These are phyloP conservation scores for Otolemur crassicaudatus DNA, from an alignment of 2,797 vertebrate species.

Conservation along the genomic window DNA sequence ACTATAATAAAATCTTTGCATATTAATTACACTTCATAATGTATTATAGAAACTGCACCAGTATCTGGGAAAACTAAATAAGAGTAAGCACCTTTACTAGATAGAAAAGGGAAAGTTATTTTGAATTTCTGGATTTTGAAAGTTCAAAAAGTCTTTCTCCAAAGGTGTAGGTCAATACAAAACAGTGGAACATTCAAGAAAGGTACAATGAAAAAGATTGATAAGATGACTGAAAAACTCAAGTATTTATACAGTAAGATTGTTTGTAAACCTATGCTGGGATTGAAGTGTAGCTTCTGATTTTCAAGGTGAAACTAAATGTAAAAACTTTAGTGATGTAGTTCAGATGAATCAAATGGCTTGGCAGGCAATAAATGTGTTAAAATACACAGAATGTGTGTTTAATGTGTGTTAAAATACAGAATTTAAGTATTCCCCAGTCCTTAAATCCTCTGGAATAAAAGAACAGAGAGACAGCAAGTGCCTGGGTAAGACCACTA, in stretches of 20 bases:
- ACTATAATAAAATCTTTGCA: not conserved
- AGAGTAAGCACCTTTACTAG: not conserved
- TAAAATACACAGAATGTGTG: not conserved
- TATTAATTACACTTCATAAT: not conserved
- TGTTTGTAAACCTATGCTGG: not conserved
- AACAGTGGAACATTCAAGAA: not conserved
- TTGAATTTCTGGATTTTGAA: not conserved
- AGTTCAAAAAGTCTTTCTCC: not conserved
- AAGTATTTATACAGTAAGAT: not conserved
- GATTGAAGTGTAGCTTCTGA: not conserved
- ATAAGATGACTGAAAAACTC: not conserved
- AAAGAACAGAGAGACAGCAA: constrained; percentile 15
- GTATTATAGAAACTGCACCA: not conserved
- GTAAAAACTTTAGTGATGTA: not conserved
- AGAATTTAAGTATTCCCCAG: constrained; percentile 11
- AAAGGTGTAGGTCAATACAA: not conserved
- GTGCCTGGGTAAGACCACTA: not conserved
- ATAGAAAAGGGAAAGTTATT: not conserved
- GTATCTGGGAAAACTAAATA: not conserved
- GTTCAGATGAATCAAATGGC: not conserved
- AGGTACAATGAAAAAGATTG: not conserved
- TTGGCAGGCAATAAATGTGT: not conserved
- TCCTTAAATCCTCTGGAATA: constrained; percentile 42
- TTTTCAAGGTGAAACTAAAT: constrained; percentile 39
- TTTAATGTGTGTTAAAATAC: not conserved